These are phyloP conservation scores for Tonatia bakeri DNA, from an alignment of 2,113 vertebrate genomes.

Conservation along the genomic window DNA sequence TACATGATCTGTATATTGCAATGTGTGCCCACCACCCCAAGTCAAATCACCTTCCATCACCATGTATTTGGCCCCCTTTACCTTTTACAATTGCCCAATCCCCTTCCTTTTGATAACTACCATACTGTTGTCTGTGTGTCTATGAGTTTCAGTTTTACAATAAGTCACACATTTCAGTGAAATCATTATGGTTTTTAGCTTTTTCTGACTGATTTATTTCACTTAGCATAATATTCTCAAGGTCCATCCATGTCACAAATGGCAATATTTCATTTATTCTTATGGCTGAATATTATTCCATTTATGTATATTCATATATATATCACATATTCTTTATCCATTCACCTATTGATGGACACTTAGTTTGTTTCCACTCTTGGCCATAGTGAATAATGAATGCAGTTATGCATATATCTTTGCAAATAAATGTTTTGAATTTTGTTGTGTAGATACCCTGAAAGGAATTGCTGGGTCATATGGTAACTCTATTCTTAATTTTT, in stretches of 20 bases:
- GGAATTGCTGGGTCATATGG: neutral
- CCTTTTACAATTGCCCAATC: neutral
- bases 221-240: neutral
- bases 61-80: neutral
- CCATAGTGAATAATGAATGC: neutral
- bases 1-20: neutral
- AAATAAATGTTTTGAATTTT: neutral
- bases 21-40: neutral
- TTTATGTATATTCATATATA: no score
- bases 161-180: neutral
- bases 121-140: neutral
- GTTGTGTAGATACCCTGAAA: neutral
- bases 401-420: neutral
- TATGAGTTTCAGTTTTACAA: neutral
- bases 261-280: neutral
- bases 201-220: neutral
- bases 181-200: neutral
- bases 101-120: neutral
- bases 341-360: neutral
- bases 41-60: neutral
- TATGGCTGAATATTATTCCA: neutral
- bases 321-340: neutral
- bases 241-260: neutral
- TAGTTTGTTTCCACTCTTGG: neutral
- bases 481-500: neutral